Percentiles rank a stretch among this genome's conserved stretches.
phyloP scores from a whole-genome alignment of 2,888 invertebrate genomes.

The Masnerella sp. region DNA sequence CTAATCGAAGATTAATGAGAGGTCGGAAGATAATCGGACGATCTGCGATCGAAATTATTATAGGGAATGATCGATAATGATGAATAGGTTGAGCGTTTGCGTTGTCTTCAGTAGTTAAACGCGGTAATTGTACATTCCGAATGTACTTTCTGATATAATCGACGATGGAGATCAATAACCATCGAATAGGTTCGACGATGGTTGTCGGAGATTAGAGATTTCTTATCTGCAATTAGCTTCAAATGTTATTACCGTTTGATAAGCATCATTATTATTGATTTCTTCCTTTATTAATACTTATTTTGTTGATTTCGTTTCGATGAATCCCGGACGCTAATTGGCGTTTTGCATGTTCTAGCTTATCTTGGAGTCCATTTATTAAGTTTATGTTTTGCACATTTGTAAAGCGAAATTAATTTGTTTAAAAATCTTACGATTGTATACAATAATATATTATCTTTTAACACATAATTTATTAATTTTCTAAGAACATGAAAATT shows the following conservation, averaged over 20 bases:
- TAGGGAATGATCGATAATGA: too few relatives aligned
- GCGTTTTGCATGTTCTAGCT: too few relatives aligned
- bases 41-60: too few relatives aligned
- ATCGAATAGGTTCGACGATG: conserved; percentile 5
- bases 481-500: too few relatives aligned
- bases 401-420: too few relatives aligned
- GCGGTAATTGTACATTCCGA: not conserved
- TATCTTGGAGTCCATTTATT: too few relatives aligned
- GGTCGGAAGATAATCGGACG: not conserved
- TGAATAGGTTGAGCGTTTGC: not conserved
- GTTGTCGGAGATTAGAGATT: not conserved
- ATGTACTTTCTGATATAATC: conserved; percentile 15
- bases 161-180: not conserved
- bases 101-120: not conserved
- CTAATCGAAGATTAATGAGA: not conserved
- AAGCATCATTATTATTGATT: not conserved
- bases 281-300: not conserved
- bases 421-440: too few relatives aligned
- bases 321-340: too few relatives aligned
- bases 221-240: not conserved
- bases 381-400: too few relatives aligned
- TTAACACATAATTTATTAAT: too few relatives aligned
- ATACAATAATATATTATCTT: too few relatives aligned
- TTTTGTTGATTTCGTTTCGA: too few relatives aligned
- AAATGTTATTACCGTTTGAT: not conserved